A percentile compares a stretch with the other conserved stretches of the same genome.
These are phyloP conservation scores for Nannoperca obscura DNA, from an alignment of 2,797 vertebrate species.

Conservation along the genomic window DNA sequence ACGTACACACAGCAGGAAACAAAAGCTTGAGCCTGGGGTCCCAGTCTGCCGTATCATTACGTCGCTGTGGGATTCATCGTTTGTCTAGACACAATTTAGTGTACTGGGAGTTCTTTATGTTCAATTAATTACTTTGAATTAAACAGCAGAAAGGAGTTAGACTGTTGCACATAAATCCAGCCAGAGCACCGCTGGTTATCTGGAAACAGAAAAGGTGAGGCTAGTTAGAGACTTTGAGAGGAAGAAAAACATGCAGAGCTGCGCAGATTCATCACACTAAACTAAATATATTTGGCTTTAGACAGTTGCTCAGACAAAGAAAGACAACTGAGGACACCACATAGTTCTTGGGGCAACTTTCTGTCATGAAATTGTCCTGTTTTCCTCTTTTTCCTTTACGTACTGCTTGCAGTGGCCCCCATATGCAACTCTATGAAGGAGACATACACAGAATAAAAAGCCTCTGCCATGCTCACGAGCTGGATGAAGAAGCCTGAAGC, in stretches of 20 bases:
- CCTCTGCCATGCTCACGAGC: slow-evolving; percentile 18
- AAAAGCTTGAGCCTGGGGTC: not conserved
- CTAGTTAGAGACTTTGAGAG: too few relatives aligned
- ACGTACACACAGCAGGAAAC: not conserved
- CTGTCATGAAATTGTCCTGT: not conserved
- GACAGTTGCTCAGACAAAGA: too few relatives aligned
- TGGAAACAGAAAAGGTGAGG: too few relatives aligned
- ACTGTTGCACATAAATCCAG: too few relatives aligned
- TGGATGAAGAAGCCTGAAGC: slow-evolving; percentile 35
- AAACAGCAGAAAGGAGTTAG: too few relatives aligned
- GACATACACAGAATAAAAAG: not conserved
- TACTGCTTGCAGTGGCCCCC: not conserved
- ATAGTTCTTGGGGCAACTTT: too few relatives aligned
- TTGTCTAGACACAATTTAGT: not conserved
- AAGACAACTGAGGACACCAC: too few relatives aligned
- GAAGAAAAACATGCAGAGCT: too few relatives aligned
- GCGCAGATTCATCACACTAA: too few relatives aligned
- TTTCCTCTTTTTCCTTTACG: not conserved
- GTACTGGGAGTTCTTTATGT: not conserved
- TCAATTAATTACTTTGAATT: not conserved
- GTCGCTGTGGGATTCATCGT: not conserved
- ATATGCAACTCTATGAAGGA: not conserved
- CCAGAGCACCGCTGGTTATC: too few relatives aligned
- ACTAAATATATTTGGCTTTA: too few relatives aligned
- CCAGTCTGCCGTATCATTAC: not conserved